phyloP scores from a whole-genome alignment of 2,113 vertebrate species.

The Cathartes aura region DNA sequence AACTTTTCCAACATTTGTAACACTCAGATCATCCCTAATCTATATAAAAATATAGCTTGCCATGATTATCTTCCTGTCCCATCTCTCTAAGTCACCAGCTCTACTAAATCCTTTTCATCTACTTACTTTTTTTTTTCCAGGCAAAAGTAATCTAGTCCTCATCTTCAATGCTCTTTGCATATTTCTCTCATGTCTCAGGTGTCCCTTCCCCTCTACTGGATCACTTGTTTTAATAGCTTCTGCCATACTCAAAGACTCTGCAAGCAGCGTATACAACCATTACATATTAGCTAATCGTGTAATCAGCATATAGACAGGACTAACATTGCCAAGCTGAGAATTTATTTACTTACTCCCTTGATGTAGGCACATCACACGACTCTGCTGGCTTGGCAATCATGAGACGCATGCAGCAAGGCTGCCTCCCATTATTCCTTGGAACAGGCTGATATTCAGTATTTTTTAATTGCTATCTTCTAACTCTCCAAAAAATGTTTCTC shows the following conservation, averaged over 20 bases:
- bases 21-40: neutral
- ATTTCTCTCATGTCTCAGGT: neutral
- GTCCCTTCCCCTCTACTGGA: neutral
- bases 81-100: neutral
- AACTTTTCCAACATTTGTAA: neutral
- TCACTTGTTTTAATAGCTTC: neutral
- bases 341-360: neutral
- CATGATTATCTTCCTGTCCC: neutral
- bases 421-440: neutral
- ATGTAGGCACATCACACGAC: neutral
- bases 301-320: neutral
- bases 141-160: neutral
- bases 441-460: rapidly evolving
- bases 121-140: neutral
- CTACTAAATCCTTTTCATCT: neutral
- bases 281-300: neutral
- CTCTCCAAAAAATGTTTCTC: neutral
- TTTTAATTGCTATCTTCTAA: neutral
- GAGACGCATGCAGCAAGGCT: neutral
- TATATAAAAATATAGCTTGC: neutral
- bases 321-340: neutral
- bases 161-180: rapidly evolving
- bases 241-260: neutral
- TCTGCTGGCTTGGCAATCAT: neutral
- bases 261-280: neutral